Base-by-base conservation (phyloP, 2,113 vertebrate genomes). In the Bubo blakistoni region DNA sequence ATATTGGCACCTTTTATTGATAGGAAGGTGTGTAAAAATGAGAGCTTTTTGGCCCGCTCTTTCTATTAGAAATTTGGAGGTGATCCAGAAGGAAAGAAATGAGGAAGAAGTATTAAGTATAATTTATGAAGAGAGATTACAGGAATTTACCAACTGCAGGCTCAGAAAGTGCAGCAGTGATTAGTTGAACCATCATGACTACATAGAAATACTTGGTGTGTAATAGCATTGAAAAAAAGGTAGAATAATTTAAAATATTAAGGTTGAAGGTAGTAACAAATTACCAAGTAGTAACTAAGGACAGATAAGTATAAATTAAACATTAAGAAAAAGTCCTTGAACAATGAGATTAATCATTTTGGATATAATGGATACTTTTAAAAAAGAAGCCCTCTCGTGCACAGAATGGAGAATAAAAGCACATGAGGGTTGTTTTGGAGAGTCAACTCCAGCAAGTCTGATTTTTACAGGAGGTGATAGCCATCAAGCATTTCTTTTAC, bases 121-220 rank as follows among this genome's bases (percentile, higher is more conserved):
- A 97, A 97, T 97, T 96, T 96, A 96, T 92, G 87, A 96, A 97
- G 82, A 95, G 77, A 81, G 51, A 96, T 95, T 95, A 95, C 94
- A 95, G 92, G 90, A 96, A 91, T 95, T 96, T 86, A 88, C 91
- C 89, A 95, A 77, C 72, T 95, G 72, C 78, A 89, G 72, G 61
- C 94, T 92, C 79, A 69, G 76, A 94, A 94, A 92, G 66, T 95
- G 57, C 66, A 91, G 63, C 63, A 81, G 69, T 92, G 74, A 81
- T 96, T 92, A 88, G 80, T 87, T 66, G 86, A 93, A 84, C 73
- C 17, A 9, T 62, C 91, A 82, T 96, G 81, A 87, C 86, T 85
- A 22, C 5, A 17, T 55, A 86, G 88, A 72, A 96, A 88, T 89
- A 62, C 77, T 92, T 80, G 82, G 78, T 54, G 65, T 88, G 76